These are phyloP conservation scores for Noctua janthe DNA, from an alignment of 2,888 invertebrate genomes.

Conservation along the genomic window DNA sequence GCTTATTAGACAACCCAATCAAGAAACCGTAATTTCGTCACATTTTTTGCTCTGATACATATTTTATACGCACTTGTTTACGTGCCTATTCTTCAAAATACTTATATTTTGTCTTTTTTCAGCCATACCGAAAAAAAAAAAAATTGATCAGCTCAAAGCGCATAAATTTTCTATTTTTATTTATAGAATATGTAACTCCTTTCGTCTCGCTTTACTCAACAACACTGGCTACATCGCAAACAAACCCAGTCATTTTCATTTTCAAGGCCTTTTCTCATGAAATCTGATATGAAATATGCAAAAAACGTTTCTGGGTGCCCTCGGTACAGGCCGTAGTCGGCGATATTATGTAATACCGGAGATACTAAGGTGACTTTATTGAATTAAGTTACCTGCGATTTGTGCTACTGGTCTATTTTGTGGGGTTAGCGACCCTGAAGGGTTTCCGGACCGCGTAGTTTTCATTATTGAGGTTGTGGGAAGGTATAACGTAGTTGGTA, in stretches of 20 bases:
- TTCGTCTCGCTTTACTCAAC: slow-evolving; percentile 22
- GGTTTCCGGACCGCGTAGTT: slow-evolving; percentile 14
- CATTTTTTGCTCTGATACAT: neutral
- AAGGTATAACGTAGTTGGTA: neutral
- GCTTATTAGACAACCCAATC: neutral
- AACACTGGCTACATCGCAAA: slow-evolving; percentile 51
- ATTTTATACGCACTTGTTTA: neutral
- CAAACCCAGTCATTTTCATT: slow-evolving; percentile 60
- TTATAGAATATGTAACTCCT: slow-evolving; percentile 48
- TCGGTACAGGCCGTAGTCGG: slow-evolving; percentile 48
- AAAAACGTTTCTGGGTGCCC: slow-evolving; percentile 70
- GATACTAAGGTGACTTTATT: slow-evolving; percentile 67
- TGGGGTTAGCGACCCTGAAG: slow-evolving; percentile 22
- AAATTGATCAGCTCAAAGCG: neutral
- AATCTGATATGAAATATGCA: slow-evolving; percentile 76
- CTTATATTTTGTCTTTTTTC: neutral
- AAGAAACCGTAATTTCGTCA: neutral
- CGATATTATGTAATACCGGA: slow-evolving; percentile 53
- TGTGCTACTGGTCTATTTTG: slow-evolving; percentile 44
- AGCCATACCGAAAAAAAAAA: neutral
- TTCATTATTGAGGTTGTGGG: neutral
- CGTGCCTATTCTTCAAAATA: neutral
- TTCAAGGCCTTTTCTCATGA: slow-evolving; percentile 68
- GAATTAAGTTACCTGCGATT: slow-evolving; percentile 64
- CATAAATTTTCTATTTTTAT: slow-evolving; percentile 41